These are phyloP conservation scores for Sinotaia quadrata DNA, from an alignment of 2,888 invertebrate genomes.

Conservation along the genomic window DNA sequence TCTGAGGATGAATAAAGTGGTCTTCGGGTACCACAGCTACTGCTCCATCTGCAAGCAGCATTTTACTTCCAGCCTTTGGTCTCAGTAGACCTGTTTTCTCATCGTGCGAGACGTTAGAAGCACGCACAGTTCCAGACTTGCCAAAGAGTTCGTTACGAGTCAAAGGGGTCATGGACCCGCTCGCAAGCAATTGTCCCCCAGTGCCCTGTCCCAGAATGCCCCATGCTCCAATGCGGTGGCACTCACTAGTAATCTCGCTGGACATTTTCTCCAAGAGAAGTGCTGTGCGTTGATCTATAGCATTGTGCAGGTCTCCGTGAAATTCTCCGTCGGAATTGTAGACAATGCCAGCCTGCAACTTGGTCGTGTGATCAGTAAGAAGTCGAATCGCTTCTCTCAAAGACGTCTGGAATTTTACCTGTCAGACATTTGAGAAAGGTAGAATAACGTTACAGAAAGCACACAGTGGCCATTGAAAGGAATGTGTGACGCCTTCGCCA, in stretches of 20 bases:
- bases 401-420: constrained; percentile 63
- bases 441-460: too few relatives aligned
- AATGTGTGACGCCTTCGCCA: too few relatives aligned
- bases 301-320: constrained; percentile 53
- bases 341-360: constrained; percentile 57
- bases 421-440: background rate
- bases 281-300: constrained; percentile 51
- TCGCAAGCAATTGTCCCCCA: constrained; percentile 57
- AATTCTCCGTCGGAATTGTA: constrained; percentile 48
- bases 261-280: constrained; percentile 61
- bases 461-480: too few relatives aligned
- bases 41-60: constrained; percentile 58
- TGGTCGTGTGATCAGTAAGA: constrained; percentile 59
- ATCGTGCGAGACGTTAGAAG: constrained; percentile 51
- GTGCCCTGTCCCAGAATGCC: constrained; percentile 64
- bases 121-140: constrained; percentile 26
- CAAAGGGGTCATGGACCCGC: constrained; percentile 49
- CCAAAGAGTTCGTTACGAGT: constrained; percentile 49
- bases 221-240: constrained; percentile 65
- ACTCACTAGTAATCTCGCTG: constrained; percentile 54
- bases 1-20: constrained; percentile 67
- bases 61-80: constrained; percentile 56
- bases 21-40: constrained; percentile 52
- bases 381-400: constrained; percentile 59
- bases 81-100: constrained; percentile 61